Evolutionary conservation across 2,797 vertebrate genomes (phyloP), one percentile per base, ranked within the genome.

Genomic region (Simalia tracyae): DNA sequence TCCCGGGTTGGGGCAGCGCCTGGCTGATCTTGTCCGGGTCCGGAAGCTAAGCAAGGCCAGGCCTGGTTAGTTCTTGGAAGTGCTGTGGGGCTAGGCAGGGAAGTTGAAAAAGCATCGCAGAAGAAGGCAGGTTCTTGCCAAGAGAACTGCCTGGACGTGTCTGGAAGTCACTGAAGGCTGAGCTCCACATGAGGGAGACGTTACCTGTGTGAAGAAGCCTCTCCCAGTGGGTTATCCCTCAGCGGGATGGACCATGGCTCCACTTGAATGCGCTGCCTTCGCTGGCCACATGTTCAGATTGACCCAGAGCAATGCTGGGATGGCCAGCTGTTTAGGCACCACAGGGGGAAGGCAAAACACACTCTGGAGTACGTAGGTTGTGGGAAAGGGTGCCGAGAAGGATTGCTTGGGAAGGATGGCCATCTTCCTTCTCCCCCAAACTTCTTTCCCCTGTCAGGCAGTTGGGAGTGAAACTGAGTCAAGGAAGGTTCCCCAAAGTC

Each of bases 321-420:
- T 10, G 22, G 72, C 36, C 72, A 46, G 36, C 8, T 76, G 17
- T 42, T 9, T 36, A 42, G 68, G 31, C 36, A 19, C 72, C 46
- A 19, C 36, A 0, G 72, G 9, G 46, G 1, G 72, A 81, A 0
- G 0, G 72, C 17, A 24, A 19, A 24, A 24, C 1, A 5, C 14
- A 11, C 24, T 36, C 36, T 6, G 22, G 7, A 26, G 61, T 12
- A 22, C 8, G 28, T 19, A 7, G 2, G 3, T 19, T 11, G 14
- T 28, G 22, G 15, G 11, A 64, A 50, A 9, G 56, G 91, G 11
- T n/a, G 54, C 10, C 36, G 11, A 31, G 54, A 0, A 0, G 87
- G 63, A 1, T 3, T 50, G 8, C 31, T 9, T 7, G 36, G 0
- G 0, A 5, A 26, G 17, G 36, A 22, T 76, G 3, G 15, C 86